Evolutionary conservation across 2,797 vertebrate genomes (phyloP), one percentile per base, ranked within the genome.

Genomic region (Poecilia picta): DNA sequence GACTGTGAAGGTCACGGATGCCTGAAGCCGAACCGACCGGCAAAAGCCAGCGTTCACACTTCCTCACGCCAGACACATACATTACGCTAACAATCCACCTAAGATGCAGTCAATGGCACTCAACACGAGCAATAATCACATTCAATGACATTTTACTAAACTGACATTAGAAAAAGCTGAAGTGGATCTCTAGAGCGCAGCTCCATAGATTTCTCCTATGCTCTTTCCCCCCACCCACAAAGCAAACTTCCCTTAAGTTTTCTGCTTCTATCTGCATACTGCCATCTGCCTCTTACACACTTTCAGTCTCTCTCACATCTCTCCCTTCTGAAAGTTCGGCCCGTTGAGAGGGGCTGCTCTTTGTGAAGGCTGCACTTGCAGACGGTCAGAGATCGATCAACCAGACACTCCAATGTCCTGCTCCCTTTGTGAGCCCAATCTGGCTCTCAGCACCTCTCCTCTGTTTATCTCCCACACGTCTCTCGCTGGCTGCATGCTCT

Each of bases 1-100:
- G 85, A 88, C 89, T 89, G 88, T 94, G 95, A 96, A 96, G 95
- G 95, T 96, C 95, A 95, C 91, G 85, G 85, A 81, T 49, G 82
- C 89, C 92, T 89, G 88, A 91, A 88, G 88, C 87, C 59, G 79
- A 83, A 91, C 47, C 81, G 70, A 80, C 79, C 80, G 23, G 79
- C 39, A 25, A 66, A 66, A 45, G 39, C 81, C 20, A 49, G 71
- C 49, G 81, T 47, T 68, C 77, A 73, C 81, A 87, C 91, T 93
- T 92, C 89, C 87, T 78, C 90, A 81, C 75, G 83, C 20, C 74
- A 85, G 82, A 89, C 88, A 80, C 87, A 88, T 83, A 90, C 91
- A 88, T 89, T 88, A 91, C 79, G 77, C 82, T 88, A 91, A 87
- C 91, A 89, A 81, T 84, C 41, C 73, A 81, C 76, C 66, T 18